Percentiles rank a stretch among this genome's conserved stretches.
phyloP scores from a whole-genome alignment of 2,888 invertebrate species.

The Drosophila putrida region DNA sequence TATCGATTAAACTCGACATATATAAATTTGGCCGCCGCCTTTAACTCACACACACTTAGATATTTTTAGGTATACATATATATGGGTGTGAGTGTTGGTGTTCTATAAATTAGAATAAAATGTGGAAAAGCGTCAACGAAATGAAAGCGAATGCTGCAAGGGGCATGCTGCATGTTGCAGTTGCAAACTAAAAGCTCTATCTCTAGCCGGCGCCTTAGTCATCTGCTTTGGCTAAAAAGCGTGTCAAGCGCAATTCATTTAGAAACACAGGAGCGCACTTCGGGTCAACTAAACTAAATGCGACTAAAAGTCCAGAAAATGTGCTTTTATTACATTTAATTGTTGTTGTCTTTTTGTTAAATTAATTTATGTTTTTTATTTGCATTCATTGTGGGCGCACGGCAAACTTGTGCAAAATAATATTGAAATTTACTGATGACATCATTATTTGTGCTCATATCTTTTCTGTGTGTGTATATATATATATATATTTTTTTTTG shows the following conservation, averaged over 20 bases:
- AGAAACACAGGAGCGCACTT: constrained; percentile 47
- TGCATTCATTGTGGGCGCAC: constrained; percentile 26
- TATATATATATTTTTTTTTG: constrained; percentile 29
- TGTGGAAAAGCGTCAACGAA: constrained; percentile 17
- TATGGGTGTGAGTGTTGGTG: constrained; percentile 17
- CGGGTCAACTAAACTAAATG: constrained; percentile 7
- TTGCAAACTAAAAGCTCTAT: constrained; percentile 39
- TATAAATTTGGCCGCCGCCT: constrained; percentile 52
- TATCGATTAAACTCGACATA: constrained; percentile 74
- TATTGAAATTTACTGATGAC: constrained; percentile 69
- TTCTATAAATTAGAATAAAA: constrained; percentile 43
- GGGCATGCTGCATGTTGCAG: constrained; percentile 38
- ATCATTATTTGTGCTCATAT: constrained; percentile 72
- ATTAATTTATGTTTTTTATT: constrained; percentile 4
- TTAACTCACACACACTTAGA: constrained; percentile 23
- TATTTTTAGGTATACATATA: constrained; percentile 42
- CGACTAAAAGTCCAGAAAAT: constrained; percentile 6
- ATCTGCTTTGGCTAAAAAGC: constrained; percentile 44
- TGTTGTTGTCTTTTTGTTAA: constrained; percentile 11
- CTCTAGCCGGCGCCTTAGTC: constrained; percentile 42
- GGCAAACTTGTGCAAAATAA: constrained; percentile 71
- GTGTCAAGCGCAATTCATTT: constrained; percentile 61
- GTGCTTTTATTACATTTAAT: constrained; percentile 46
- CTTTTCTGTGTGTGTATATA: constrained; percentile 13
- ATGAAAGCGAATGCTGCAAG: constrained; percentile 54